These are phyloP conservation scores for Meganola albula DNA, from an alignment of 2,888 invertebrate genomes.

Conservation along the genomic window DNA sequence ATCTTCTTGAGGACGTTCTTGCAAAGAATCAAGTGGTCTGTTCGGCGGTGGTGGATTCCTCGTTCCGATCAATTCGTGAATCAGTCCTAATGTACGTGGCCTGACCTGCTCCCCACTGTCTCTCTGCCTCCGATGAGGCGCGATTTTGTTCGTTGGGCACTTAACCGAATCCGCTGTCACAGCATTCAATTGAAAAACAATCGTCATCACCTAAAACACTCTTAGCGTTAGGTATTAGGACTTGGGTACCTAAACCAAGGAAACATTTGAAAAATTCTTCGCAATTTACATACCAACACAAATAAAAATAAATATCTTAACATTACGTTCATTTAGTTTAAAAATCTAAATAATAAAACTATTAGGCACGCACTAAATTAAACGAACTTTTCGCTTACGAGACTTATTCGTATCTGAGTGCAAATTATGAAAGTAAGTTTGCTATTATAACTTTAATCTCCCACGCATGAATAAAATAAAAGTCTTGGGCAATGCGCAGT, in stretches of 20 bases:
- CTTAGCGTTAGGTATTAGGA: constrained; percentile 1
- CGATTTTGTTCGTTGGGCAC: constrained; percentile 69
- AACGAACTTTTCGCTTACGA: constrained; percentile 34
- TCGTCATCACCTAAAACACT: constrained; percentile 32
- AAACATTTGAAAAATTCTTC: background rate
- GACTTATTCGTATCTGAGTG: constrained; percentile 47
- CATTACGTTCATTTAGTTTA: constrained; percentile 4
- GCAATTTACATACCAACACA: constrained; percentile 16
- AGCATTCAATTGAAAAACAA: constrained; percentile 36
- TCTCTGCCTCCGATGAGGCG: constrained; percentile 46
- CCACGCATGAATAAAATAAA: constrained; percentile 50
- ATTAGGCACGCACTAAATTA: constrained; percentile 1
- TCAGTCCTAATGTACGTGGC: constrained; percentile 52
- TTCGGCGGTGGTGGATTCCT: constrained; percentile 22
- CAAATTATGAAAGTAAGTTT: constrained; percentile 36
- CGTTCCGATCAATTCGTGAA: constrained; percentile 46
- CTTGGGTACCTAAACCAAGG: background rate
- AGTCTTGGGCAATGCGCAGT: constrained; percentile 51
- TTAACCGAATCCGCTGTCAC: constrained; percentile 52
- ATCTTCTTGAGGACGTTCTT: constrained; percentile 56
- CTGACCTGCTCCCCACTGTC: constrained; percentile 28
- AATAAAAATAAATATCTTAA: constrained; percentile 13
- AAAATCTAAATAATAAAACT: background rate
- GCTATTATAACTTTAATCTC: constrained; percentile 44
- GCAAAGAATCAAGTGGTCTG: constrained; percentile 35